Evolutionary conservation across 1,140 invertebrate species (phyloP).

Genomic region (Panulirus ornatus): DNA sequence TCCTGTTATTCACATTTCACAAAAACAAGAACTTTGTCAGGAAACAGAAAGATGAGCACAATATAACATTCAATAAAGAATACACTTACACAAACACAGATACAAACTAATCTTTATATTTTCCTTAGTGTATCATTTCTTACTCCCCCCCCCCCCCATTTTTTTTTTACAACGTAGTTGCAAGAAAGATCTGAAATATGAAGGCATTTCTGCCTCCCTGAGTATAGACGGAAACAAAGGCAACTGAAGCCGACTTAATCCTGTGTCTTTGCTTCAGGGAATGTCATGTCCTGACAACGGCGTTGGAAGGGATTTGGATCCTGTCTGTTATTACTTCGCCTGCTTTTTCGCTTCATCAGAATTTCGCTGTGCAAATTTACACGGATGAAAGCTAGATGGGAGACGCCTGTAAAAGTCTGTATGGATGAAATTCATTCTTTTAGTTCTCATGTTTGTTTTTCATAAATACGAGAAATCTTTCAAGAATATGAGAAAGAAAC

Average conservation of each 20-base stretch:
- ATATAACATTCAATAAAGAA: too few species aligned
- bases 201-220: constrained; percentile 17
- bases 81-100: background rate
- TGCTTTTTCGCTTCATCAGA: background rate
- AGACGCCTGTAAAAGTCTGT: too few species aligned
- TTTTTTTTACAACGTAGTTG: background rate
- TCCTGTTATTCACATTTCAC: too few species aligned
- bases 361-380: background rate
- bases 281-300: constrained; percentile 20
- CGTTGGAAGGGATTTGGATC: background rate
- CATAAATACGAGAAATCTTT: too few species aligned
- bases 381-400: background rate
- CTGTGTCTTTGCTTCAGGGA: constrained; percentile 7
- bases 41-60: too few species aligned
- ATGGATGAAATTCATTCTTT: too few species aligned
- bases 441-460: too few species aligned
- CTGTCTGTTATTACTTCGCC: background rate
- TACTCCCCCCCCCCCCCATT: background rate
- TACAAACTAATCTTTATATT: background rate
- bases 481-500: too few species aligned
- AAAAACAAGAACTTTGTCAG: too few species aligned
- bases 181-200: background rate
- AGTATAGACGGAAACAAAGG: constrained; percentile 7
- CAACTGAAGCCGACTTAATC: constrained; percentile 31
- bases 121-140: too few species aligned